Evolutionary conservation across 2,797 vertebrate genomes (phyloP), one percentile per base, ranked within the genome.

Genomic region (Capromys pilorides): DNA sequence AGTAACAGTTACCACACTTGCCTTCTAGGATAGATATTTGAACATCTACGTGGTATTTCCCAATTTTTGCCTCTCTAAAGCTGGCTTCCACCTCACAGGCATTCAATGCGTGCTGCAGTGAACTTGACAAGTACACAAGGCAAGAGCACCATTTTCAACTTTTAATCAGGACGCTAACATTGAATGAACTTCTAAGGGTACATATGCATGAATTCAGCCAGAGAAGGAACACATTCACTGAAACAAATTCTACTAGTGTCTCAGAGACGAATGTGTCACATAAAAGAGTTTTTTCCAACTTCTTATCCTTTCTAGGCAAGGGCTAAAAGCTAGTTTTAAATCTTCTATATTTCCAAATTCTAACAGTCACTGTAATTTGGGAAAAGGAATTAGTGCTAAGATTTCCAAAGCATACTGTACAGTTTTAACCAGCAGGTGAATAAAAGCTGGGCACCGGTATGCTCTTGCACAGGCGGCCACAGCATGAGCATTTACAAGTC

Each of bases 1-100:
- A 64, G 33, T 41, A 86, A 33, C 67, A 66, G 49, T 88, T 79
- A 71, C 10, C 18, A 33, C 87, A 24, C 4, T 69, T 90, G 78
- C 33, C 28, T 78, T 93, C 67, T 81, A 59, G 18, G 51, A 86
- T 11, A 81, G 39, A 62, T 31, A 62, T 41, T 59, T 91, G 59
- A 31, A 28, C 77, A 73, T 31, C 57, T 71, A 51, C 22, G 45
- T 24, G 39, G 51, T 81, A 14, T 75, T 61, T 86, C 80, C 82
- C 41, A 83, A 5, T 67, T 95, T 95, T 79, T 59, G 82, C 57
- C 88, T 88, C 62, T 86, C 78, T 93, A 45, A 83, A 89, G 78
- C 67, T 86, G 36, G 24, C n/a, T 96, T 90, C 93, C 67, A 82
- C 51, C 31, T 83, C 85, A 73, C 19, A 62, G 66, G 61, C 78